Evolutionary conservation across 1,140 invertebrate species (phyloP), one percentile per base, ranked within the genome.

Genomic region (Aricia agestis): DNA sequence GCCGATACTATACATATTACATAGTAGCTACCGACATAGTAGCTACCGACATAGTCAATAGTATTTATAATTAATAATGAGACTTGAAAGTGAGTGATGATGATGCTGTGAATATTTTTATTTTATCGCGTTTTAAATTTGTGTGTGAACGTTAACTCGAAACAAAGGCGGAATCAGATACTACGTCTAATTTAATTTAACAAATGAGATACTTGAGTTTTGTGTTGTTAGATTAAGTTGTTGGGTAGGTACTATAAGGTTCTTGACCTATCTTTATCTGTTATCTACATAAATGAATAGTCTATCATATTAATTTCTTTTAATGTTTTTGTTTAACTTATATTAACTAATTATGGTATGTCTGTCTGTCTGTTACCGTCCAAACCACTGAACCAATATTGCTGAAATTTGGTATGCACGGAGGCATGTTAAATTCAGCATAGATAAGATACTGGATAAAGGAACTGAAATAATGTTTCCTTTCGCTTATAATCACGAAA

Each of bases 11-110:
- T 52, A 52, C 45, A 4, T 45, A 45, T 13, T n/a, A n/a, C n/a
- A 52, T 52, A 52, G 45, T 15, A 11, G 9, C 45, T 42, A 72
- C 70, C 70, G 66, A 25, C 32, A 52, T 36, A 68, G 25, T 67
- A 59, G 65, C 58, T 52, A 67, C 25, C 66, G 65, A 15, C 17
- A 19, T 25, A 70, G 5, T 70, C 32, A 10, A 36, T 31, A 17
- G 73, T 67, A n/a, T 67, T 69, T 68, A 66, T 58, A 70, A n/a
- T n/a, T n/a, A 68, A 66, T 59, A 77, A 88, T 86, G 86, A 79
- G 79, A 69, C 70, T 82, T 67, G 83, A 86, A 82, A 83, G 84
- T 88, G 77, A 87, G 82, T 81, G 69, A 45, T 63, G n/a, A 31
- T 18, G 1, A 57, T 68, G 45, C 45, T 17, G 17, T 68, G 67